phyloP scores from a whole-genome alignment of 2,797 vertebrate species.

The Iguana delicatissima region DNA sequence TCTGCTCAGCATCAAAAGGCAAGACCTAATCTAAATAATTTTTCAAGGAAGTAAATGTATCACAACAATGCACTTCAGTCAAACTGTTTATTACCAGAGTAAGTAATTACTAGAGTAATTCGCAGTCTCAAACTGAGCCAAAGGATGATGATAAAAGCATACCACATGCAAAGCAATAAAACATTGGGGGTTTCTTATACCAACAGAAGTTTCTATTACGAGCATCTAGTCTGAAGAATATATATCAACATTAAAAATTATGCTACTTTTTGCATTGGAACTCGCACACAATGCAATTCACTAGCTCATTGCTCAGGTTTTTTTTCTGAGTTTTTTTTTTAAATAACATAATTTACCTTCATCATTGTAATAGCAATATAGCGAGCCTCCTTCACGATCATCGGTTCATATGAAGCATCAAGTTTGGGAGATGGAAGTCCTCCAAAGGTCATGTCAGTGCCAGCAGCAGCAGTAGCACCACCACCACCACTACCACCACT shows the following conservation, averaged over 20 bases:
- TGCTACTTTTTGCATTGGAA: too few species aligned
- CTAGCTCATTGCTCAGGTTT: neutral
- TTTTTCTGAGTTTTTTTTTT: neutral
- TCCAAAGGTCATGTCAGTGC: slow-evolving; percentile 92
- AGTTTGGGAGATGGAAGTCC: slow-evolving; percentile 95
- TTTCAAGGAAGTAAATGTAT: neutral
- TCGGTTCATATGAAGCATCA: slow-evolving; percentile 96
- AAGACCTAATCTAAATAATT: neutral
- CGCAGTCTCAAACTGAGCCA: neutral
- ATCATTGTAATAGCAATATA: slow-evolving; percentile 99
- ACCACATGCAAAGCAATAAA: neutral
- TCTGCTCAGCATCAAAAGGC: neutral
- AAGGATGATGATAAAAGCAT: neutral
- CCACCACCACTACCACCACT: slow-evolving; percentile 60
- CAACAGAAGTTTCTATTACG: neutral
- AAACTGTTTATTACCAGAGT: too few species aligned
- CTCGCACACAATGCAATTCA: too few species aligned
- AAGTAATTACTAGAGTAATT: neutral
- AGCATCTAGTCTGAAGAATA: neutral
- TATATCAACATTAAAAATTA: neutral
- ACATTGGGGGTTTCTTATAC: too few species aligned
- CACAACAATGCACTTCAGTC: neutral
- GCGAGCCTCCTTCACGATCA: slow-evolving; percentile 98
- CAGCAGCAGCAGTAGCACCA: slow-evolving; percentile 73
- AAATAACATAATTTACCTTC: slow-evolving; percentile 87